Conservation (phyloP, 2,888 invertebrate species). For the Cantharis rustica region DNA sequence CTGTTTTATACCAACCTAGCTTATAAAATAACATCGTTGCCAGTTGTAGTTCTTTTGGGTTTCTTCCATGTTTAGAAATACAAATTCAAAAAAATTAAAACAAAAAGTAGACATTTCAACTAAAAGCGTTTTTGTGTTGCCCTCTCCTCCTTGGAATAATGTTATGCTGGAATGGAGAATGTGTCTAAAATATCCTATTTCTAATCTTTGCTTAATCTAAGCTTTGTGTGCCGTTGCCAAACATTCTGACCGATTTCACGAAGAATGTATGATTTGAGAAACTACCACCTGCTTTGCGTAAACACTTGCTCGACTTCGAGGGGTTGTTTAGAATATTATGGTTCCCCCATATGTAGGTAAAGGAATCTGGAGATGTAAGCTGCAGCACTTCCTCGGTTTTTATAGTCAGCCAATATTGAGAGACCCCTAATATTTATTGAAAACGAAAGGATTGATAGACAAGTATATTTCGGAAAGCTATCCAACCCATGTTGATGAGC, state of each 20-base stretch:
- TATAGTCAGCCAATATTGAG: conserved; percentile 3
- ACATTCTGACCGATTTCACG: conserved; percentile 5
- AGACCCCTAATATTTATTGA: neutral
- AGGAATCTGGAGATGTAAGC: conserved; percentile 12
- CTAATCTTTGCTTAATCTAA: conserved; percentile 18
- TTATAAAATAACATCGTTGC: neutral
- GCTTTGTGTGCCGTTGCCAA: conserved; percentile 7
- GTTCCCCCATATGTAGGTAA: neutral
- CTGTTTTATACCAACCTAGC: neutral
- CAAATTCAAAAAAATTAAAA: conserved; percentile 4
- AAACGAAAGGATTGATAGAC: neutral
- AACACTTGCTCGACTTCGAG: conserved; percentile 12
- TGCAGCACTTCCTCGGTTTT: conserved; percentile 12
- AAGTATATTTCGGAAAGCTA: neutral
- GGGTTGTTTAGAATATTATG: conserved; percentile 15
- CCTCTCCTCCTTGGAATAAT: neutral
- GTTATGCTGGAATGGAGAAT: neutral
- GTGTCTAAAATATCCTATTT: conserved; percentile 21
- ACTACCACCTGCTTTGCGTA: conserved; percentile 22
- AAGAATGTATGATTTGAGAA: conserved; percentile 1
- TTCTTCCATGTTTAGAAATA: neutral
- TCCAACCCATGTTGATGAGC: neutral
- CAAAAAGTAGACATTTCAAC: conserved; percentile 1
- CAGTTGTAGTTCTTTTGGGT: neutral
- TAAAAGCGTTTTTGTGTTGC: conserved; percentile 23